Evolutionary conservation across 1,140 invertebrate genomes (phyloP), one percentile per base, ranked within the genome.

Genomic region (Pygmarrhopalites habei): DNA sequence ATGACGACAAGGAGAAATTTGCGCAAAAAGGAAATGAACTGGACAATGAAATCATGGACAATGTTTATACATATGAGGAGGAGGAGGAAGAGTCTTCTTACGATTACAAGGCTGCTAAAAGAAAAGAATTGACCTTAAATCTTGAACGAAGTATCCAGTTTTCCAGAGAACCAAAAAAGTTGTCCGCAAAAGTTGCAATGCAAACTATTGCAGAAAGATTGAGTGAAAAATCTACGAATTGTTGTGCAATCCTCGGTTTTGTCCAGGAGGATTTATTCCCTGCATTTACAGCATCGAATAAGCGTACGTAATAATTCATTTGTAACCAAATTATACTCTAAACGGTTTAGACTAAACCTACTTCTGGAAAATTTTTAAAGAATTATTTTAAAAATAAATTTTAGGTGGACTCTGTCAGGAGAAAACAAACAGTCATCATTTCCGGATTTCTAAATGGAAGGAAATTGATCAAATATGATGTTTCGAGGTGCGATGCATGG

Each of bases 401-500:
- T n/a, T 0, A 55, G 63, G 58, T 26, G 43, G 46, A 5, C 35
- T 52, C n/a, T 58, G 57, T n/a, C 28, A 15, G 14, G 1, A 15
- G 47, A 0, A 39, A 44, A 7, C 56, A 60, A 26, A 17, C 57
- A 1, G 63, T 30, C 12, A 43, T 64, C 1, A 49, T 65, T 15
- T 59, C 49, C 21, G 63, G 63, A n/a, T 65, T n/a, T 41, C 1
- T 47, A 2, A 49, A 65, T 14, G 19, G 28, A 17, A 35, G 57
- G 21, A 65, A 65, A 32, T 21, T 65, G 15, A 21, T 35, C 4
- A 29, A 55, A 21, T 60, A 29, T 35, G 63, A 65, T 49, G 43
- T 65, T 53, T 46, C 58, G 63, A 28, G 56, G 29, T 21, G 28
- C 53, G 17, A 60, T 65, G 58, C 63, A 65, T 39, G 28, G 39